A percentile compares a stretch with the other conserved stretches of the same genome.
Conservation (phyloP, 1,140 invertebrate species). For the Cotesia glomerata region DNA sequence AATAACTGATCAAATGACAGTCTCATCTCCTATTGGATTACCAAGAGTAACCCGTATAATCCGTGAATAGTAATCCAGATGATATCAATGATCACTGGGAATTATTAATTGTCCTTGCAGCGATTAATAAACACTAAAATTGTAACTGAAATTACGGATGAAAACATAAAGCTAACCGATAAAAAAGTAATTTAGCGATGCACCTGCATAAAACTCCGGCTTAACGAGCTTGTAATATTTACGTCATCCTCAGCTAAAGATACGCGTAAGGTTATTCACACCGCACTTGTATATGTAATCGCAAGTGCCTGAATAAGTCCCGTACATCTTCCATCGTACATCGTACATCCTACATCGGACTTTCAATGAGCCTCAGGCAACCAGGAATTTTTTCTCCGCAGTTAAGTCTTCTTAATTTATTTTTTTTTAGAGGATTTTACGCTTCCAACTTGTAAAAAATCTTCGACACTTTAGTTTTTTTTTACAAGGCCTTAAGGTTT, state of each 20-base stretch:
- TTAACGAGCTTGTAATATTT: conserved; percentile 35
- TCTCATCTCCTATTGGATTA: too few species aligned
- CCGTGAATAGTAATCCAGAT: too few species aligned
- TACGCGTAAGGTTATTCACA: conserved; percentile 32
- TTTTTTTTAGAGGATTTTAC: not conserved
- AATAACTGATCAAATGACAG: too few species aligned
- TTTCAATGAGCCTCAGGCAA: conserved; percentile 21
- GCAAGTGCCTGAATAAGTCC: not conserved
- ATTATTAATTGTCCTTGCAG: too few species aligned
- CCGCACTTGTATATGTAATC: conserved; percentile 19
- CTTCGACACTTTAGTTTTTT: too few species aligned
- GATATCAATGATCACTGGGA: too few species aligned
- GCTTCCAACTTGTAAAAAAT: too few species aligned
- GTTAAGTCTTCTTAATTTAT: not conserved
- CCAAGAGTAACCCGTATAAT: too few species aligned
- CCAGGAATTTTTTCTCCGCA: not conserved
- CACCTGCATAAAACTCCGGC: conserved; percentile 16
- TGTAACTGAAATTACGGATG: too few species aligned
- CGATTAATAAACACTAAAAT: too few species aligned
- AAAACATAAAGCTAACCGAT: too few species aligned
- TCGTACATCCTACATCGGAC: not conserved
- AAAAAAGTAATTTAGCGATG: not conserved
- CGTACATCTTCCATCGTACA: not conserved
- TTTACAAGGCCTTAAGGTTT: too few species aligned
- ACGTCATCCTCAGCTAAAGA: conserved; percentile 23